These are phyloP conservation scores for Gymnocypris eckloni DNA, from an alignment of 2,797 vertebrate genomes.

Conservation along the genomic window DNA sequence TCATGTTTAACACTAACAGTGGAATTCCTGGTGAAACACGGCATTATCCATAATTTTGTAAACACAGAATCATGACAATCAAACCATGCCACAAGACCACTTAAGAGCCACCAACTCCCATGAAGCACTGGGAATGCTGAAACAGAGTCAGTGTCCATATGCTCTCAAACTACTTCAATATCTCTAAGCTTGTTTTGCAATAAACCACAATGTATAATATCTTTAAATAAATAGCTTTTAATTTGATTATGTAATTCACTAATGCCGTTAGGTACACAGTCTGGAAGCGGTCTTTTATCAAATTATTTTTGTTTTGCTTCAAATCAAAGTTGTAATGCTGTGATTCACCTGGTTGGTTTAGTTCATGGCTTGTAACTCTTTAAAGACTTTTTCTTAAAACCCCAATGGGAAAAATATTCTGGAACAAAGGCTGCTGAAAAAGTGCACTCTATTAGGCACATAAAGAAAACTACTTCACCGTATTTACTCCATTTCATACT, in stretches of 20 bases:
- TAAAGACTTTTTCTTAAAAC: background rate
- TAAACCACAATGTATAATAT: background rate
- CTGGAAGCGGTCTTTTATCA: background rate
- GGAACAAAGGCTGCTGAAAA: background rate
- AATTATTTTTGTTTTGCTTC: background rate
- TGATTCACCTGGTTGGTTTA: background rate
- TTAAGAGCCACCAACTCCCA: background rate
- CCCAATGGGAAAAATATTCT: background rate
- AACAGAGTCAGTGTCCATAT: background rate
- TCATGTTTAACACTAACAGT: background rate
- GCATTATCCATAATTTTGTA: background rate
- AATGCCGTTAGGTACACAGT: background rate
- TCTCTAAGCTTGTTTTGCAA: background rate
- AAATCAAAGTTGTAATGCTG: background rate
- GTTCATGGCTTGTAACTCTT: background rate
- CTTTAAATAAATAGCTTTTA: background rate
- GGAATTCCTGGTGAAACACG: background rate
- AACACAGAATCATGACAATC: background rate
- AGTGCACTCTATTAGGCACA: background rate
- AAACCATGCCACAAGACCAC: background rate
- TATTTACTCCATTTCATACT: background rate
- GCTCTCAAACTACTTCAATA: background rate
- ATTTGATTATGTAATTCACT: background rate
- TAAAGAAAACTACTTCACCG: background rate
- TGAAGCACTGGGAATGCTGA: background rate